These are phyloP conservation scores for Andrena bucephala DNA, from an alignment of 2,888 invertebrate species.

Conservation along the genomic window DNA sequence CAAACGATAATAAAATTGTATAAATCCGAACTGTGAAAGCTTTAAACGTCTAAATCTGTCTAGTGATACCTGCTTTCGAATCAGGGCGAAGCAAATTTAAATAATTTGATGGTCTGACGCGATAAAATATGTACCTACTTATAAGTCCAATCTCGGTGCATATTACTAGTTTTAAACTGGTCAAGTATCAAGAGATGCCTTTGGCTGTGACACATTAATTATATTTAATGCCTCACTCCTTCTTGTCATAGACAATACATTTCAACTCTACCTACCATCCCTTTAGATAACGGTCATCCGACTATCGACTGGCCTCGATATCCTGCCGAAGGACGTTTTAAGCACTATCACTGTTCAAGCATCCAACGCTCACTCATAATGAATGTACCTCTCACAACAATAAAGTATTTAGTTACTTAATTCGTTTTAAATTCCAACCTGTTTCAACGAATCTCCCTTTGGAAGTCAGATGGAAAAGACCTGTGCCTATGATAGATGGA, in stretches of 20 bases:
- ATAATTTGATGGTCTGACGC: background rate
- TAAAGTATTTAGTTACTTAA: no score
- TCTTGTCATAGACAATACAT: constrained; percentile 2
- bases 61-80: background rate
- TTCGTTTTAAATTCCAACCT: no score
- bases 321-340: constrained; percentile 55
- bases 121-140: background rate
- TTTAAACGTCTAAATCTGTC: no score
- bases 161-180: background rate
- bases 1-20: no score
- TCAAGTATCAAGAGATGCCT: background rate
- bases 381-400: constrained; percentile 27
- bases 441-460: no score
- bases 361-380: constrained; percentile 56
- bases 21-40: no score
- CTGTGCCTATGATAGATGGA: no score
- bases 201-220: constrained; percentile 1
- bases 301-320: constrained; percentile 69
- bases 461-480: no score
- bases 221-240: background rate
- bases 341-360: constrained; percentile 38
- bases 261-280: constrained; percentile 2
- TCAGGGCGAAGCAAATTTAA: background rate
- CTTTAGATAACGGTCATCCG: constrained; percentile 49
- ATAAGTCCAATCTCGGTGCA: constrained; percentile 9